A percentile compares a stretch with the other conserved stretches of the same genome.
Conservation (phyloP, 2,113 vertebrate genomes). For the Montifringilla adamsi region DNA sequence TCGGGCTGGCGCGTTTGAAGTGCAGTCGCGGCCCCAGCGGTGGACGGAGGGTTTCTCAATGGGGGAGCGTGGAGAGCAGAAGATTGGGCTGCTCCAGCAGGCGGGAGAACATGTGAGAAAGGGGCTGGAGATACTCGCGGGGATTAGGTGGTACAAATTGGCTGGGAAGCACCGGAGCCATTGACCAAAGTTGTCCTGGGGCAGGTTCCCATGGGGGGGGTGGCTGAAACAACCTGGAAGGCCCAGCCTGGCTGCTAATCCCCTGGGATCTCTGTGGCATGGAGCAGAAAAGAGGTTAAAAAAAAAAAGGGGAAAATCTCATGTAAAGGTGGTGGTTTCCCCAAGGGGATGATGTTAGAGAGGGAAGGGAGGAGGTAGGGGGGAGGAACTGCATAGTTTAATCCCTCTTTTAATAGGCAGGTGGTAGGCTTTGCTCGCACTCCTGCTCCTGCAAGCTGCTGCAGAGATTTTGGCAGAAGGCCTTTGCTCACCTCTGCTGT, state of each 20-base stretch:
- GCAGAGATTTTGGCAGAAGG: background rate
- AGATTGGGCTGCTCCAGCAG: constrained; percentile 36
- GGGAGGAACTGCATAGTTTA: background rate
- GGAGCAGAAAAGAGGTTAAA: constrained; percentile 61
- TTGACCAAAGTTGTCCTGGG: constrained; percentile 59
- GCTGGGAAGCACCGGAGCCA: constrained; percentile 62
- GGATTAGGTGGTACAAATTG: constrained; percentile 76
- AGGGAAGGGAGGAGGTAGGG: background rate
- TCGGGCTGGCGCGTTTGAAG: constrained; percentile 42
- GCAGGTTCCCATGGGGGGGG: constrained; percentile 70
- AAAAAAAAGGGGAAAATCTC: constrained; percentile 30
- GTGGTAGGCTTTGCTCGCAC: constrained; percentile 55
- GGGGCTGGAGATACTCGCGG: constrained; percentile 26
- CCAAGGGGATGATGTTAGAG: constrained; percentile 40
- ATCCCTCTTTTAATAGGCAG: constrained; percentile 61
- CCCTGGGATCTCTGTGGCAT: constrained; percentile 53
- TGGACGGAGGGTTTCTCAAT: constrained; percentile 17
- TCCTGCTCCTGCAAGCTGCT: constrained; percentile 15
- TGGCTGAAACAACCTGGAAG: constrained; percentile 42
- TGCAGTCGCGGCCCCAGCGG: background rate
- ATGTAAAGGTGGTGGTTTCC: constrained; percentile 58
- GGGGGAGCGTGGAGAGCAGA: background rate
- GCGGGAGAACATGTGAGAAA: constrained; percentile 54
- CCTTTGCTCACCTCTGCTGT: constrained; percentile 7
- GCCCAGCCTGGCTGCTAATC: constrained; percentile 65